phyloP scores from a whole-genome alignment of 2,113 vertebrate genomes.

The Aegithalos caudatus region DNA sequence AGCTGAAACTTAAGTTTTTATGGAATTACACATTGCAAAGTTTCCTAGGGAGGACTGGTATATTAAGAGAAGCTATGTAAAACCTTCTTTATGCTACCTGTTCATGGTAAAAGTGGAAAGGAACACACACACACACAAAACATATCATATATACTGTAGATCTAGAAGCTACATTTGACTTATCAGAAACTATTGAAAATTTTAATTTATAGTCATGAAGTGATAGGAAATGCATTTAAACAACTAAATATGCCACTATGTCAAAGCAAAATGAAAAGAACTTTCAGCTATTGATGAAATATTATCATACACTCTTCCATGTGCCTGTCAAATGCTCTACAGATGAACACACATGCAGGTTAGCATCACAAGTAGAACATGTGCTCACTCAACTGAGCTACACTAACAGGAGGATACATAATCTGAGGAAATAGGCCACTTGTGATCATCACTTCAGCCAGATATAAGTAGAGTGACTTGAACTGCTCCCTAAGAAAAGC shows the following conservation, averaged over 20 bases:
- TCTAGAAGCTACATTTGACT: not conserved
- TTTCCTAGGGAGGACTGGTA: not conserved
- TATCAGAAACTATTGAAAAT: not conserved
- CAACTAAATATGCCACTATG: not conserved
- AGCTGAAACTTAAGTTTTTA: not conserved
- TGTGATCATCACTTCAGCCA: not conserved
- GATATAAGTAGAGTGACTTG: not conserved
- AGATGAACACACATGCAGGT: not conserved
- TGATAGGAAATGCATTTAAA: not conserved
- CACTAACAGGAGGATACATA: not conserved
- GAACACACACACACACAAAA: not conserved
- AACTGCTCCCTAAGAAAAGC: not conserved
- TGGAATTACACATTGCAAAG: not conserved
- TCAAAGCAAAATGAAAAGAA: not conserved
- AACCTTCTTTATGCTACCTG: not conserved
- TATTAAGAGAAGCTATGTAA: not conserved
- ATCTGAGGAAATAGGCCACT: not conserved
- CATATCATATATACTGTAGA: not conserved
- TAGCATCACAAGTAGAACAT: not conserved
- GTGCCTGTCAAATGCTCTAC: not conserved
- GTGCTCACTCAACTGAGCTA: not conserved
- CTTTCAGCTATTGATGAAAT: not conserved
- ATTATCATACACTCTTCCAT: not conserved
- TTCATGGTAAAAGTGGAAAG: not conserved
- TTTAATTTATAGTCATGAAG: not conserved